A percentile compares a stretch with the other conserved stretches of the same genome.
phyloP scores from a whole-genome alignment of 2,888 invertebrate species.

The Molorchus minor region DNA sequence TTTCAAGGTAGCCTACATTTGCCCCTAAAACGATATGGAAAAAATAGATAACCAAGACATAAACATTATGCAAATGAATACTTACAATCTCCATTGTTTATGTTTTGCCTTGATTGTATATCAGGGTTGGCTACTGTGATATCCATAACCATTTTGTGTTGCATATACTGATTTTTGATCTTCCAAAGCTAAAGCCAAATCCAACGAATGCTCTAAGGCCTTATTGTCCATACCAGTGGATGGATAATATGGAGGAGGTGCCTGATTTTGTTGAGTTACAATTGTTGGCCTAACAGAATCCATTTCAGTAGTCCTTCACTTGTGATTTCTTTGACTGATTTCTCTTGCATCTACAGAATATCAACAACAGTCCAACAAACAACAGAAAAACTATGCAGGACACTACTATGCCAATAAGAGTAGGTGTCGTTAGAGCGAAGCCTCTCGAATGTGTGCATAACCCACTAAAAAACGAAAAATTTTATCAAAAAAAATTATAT shows the following conservation, averaged over 20 bases:
- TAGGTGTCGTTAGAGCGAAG: slow-evolving; percentile 81
- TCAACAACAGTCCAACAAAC: slow-evolving; percentile 77
- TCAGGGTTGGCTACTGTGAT: slow-evolving; percentile 79
- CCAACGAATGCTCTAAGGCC: slow-evolving; percentile 89
- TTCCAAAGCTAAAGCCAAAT: slow-evolving; percentile 82
- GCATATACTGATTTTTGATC: slow-evolving; percentile 89
- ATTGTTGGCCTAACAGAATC: slow-evolving; percentile 86
- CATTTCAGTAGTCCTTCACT: slow-evolving; percentile 91
- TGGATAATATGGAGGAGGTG: slow-evolving; percentile 91
- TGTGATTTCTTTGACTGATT: slow-evolving; percentile 83
- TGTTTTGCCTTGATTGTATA: slow-evolving; percentile 73
- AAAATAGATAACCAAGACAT: background rate
- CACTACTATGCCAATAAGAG: slow-evolving; percentile 80
- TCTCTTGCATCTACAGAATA: slow-evolving; percentile 87
- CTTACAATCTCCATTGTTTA: slow-evolving; percentile 85
- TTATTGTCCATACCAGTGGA: slow-evolving; percentile 89
- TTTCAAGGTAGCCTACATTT: slow-evolving; percentile 90
- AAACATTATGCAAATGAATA: slow-evolving; percentile 45
- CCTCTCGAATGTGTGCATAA: slow-evolving; percentile 81
- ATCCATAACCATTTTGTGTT: slow-evolving; percentile 85
- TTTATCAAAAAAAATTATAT: slow-evolving; percentile 3
- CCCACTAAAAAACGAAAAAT: slow-evolving; percentile 71
- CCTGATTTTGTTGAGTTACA: slow-evolving; percentile 86
- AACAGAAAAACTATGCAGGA: slow-evolving; percentile 83
- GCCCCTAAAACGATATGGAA: slow-evolving; percentile 69